Base-by-base conservation (phyloP, 2,888 invertebrate genomes). In the Perdita meconis region DNA sequence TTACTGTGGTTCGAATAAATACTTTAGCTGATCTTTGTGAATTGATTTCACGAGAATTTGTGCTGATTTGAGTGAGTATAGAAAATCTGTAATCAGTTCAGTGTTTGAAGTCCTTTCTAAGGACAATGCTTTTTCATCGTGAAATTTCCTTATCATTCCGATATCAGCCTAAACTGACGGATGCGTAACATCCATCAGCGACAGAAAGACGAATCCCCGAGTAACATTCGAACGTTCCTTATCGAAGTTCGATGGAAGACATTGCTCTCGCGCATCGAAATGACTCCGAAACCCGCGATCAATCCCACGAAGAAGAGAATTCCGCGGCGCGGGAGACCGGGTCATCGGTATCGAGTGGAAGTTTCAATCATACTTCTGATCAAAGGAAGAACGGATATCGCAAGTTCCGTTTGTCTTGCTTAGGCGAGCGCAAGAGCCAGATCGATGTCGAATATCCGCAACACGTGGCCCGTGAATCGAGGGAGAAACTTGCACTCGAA, bases 401-500 rank as follows among this genome's bases (percentile, higher is more conserved):
- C 47, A 34, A 85, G 83, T 75, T 81, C 64, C 72, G 78, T 85
- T 84, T 84, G 83, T 83, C 79, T 83, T 78, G 72, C 70, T 75
- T 65, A 51, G n/a, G 63, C 70, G 69, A 68, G 78, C 71, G 42
- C 50, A 22, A 47, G 69, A 82, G 78, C 67, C 79, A 69, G 69
- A 78, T 66, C 81, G 73, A 71, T 73, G 81, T 79, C 71, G 83
- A 83, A 85, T 85, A 84, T 85, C 81, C 79, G 75, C 73, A 83
- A 78, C 84, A 84, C 79, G 83, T 85, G 84, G 84, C 83, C 73
- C 81, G 79, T 85, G 81, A 84, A 84, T 81, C 77, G 72, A 60
- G 60, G 47, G 76, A 65, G 84, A 79, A 84, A 85, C 85, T 85
- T 83, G 75, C 72, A 44, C 59, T 42, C 82, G 71, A 74, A 72